phyloP scores from a whole-genome alignment of 2,797 vertebrate genomes.

The Eutrigla gurnardus region DNA sequence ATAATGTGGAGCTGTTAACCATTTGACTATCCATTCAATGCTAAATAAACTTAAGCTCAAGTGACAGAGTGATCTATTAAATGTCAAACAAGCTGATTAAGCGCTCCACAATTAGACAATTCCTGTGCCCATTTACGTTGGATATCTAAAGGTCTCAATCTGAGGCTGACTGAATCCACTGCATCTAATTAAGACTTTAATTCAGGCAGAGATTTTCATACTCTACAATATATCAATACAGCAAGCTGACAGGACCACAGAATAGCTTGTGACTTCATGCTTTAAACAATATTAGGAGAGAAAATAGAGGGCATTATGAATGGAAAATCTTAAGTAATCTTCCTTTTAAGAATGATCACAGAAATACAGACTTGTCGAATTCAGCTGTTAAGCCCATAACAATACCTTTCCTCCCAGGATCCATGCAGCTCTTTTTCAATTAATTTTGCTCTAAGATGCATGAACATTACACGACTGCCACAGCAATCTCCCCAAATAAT shows the following conservation, averaged over 20 bases:
- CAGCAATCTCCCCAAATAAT: constrained; percentile 68
- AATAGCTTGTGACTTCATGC: constrained; percentile 27
- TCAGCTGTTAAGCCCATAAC: constrained; percentile 22
- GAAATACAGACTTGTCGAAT: constrained; percentile 46
- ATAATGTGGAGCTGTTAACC: constrained; percentile 68
- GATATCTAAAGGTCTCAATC: constrained; percentile 57
- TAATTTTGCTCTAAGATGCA: constrained; percentile 67
- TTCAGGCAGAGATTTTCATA: constrained; percentile 48
- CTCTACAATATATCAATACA: constrained; percentile 50
- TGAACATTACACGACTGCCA: constrained; percentile 62
- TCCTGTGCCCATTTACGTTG: constrained; percentile 45
- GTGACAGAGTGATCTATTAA: constrained; percentile 64
- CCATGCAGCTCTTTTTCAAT: constrained; percentile 47
- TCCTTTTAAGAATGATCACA: constrained; percentile 56
- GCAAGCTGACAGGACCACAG: constrained; percentile 40
- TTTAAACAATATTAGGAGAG: constrained; percentile 33
- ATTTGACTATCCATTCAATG: constrained; percentile 66
- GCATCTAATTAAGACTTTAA: constrained; percentile 51
- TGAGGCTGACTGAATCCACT: constrained; percentile 40
- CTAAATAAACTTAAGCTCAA: constrained; percentile 69
- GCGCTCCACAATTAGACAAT: constrained; percentile 50
- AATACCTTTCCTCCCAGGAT: constrained; percentile 37
- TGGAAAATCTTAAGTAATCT: constrained; percentile 35
- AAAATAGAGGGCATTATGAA: constrained; percentile 44
- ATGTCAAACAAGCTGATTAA: constrained; percentile 71